These are phyloP conservation scores for Ceryle rudis DNA, from an alignment of 2,797 vertebrate species.

Conservation along the genomic window DNA sequence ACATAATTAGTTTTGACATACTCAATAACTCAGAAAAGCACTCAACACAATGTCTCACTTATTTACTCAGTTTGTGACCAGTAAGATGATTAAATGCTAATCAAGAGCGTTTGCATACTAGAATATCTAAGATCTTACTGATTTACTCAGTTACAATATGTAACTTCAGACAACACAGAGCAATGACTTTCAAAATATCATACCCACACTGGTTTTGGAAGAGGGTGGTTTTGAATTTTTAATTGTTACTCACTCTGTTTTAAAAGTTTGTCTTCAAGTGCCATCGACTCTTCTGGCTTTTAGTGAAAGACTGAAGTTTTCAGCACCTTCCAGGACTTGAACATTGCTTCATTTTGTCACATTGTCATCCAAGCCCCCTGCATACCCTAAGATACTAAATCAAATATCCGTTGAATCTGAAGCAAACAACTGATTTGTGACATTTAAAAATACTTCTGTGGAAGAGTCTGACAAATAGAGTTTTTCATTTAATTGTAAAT, in stretches of 20 bases:
- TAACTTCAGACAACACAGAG: background rate
- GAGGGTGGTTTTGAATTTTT: background rate
- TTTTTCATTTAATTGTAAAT: conserved; percentile 74
- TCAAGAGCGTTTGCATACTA: background rate
- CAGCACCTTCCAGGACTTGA: background rate
- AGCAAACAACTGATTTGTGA: conserved; percentile 4
- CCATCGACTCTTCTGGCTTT: background rate
- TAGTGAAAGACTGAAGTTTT: background rate
- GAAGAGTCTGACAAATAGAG: conserved; percentile 23
- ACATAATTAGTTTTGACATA: background rate
- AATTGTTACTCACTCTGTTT: background rate
- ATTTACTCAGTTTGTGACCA: background rate
- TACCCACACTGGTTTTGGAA: background rate
- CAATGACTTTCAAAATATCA: background rate
- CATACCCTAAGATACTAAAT: background rate
- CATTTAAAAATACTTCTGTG: conserved; percentile 45
- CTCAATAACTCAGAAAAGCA: background rate
- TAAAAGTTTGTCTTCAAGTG: background rate
- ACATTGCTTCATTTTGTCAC: background rate
- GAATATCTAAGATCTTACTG: background rate
- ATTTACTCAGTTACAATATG: background rate
- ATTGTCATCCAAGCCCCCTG: background rate
- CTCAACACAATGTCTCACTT: background rate
- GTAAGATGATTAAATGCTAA: background rate
- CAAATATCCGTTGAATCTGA: background rate